Evolutionary conservation across 1,140 invertebrate species (phyloP).

Genomic region (Galleria mellonella): DNA sequence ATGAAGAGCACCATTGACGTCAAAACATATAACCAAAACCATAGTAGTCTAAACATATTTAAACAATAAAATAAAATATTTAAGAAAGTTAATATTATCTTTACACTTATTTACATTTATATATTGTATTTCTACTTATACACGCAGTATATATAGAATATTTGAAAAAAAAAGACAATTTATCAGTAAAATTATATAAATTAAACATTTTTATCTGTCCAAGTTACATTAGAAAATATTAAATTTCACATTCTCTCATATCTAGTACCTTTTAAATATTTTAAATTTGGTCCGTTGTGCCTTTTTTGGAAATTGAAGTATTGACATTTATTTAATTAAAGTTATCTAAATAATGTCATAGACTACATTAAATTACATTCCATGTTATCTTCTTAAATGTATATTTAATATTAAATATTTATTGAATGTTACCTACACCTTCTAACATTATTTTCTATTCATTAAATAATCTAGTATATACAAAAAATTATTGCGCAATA

Average conservation of each 20-base stretch:
- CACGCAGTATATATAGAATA: too few species aligned
- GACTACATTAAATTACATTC: slow-evolving; percentile 23
- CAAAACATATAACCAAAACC: too few species aligned
- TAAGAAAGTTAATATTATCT: background rate
- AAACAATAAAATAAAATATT: background rate
- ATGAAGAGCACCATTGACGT: too few species aligned
- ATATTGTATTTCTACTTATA: too few species aligned
- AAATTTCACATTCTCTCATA: too few species aligned
- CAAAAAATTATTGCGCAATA: background rate
- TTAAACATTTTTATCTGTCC: too few species aligned
- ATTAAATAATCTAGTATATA: background rate
- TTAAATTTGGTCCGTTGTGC: slow-evolving; percentile 24
- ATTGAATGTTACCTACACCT: slow-evolving; percentile 15
- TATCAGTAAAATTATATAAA: too few species aligned
- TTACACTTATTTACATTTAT: too few species aligned
- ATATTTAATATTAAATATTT: slow-evolving; percentile 28
- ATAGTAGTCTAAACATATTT: too few species aligned
- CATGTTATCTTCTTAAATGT: slow-evolving; percentile 24
- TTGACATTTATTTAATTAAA: slow-evolving; percentile 14
- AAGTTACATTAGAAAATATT: too few species aligned
- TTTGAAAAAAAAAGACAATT: too few species aligned
- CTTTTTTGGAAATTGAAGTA: slow-evolving; percentile 26
- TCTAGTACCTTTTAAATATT: too few species aligned
- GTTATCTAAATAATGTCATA: background rate
- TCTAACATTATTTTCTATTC: background rate